Evolutionary conservation across 2,888 invertebrate genomes (phyloP), one percentile per base, ranked within the genome.

Genomic region (Kryphioiulus occultus): DNA sequence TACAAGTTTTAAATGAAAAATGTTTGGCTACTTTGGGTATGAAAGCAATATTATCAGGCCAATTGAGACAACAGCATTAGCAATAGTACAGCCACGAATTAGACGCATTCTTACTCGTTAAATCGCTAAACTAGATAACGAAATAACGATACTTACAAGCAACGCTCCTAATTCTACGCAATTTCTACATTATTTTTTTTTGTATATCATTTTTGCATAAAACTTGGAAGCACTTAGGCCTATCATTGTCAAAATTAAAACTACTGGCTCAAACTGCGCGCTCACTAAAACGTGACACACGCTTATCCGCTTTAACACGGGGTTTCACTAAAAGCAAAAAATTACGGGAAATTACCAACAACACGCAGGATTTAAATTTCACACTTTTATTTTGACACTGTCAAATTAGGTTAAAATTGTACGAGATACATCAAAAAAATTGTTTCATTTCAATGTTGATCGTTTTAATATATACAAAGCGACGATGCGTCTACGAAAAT

Each of bases 171-270:
- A 4, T 15, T 17, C 15, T 17, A 78, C 26, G 17, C 12, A 15
- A 15, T 78, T 12, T 78, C 4, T 30, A 32, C 4, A 78, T 78
- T 32, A 22, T 22, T 30, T 78, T 68, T 68, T 32, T 78, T 78
- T 78, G 17, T 78, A 78, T 26, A 17, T 78, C 30, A 78, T 78
- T 78, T 78, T 78, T 26, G 9, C 17, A 39, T 26, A 85, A 42
- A 85, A 85, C 85, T 85, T 85, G 44, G 44, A 85, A 44, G 3
- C 19, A 85, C 26, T 85, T 85, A 85, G 17, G 85, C 85, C 85
- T 85, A 39, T 39, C 85, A 85, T 85, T 85, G 85, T 85, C 85
- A 85, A 85, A 85, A 85, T 44, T 85, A 85, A 85, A 85, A 85
- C 44, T 44, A 85, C 85, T 85, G 85, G 85, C 85, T 85, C 85